phyloP scores from a whole-genome alignment of 2,888 invertebrate species.

The Tortrix viridana region DNA sequence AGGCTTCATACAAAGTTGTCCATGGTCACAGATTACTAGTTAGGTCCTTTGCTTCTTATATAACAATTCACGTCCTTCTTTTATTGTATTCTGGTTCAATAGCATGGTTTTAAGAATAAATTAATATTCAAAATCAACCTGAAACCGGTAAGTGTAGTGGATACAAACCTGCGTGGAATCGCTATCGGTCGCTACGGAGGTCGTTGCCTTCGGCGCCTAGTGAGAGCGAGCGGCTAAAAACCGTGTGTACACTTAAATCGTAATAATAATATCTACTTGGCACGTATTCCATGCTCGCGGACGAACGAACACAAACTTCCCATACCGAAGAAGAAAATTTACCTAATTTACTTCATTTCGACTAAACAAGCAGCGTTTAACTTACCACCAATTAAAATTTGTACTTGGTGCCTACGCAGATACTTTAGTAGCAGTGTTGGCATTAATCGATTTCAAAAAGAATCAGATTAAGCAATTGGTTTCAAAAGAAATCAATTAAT shows the following conservation, averaged over 20 bases:
- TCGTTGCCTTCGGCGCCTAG: conserved; percentile 28
- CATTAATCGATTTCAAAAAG: no score
- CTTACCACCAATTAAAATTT: not conserved
- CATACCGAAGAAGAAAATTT: conserved; percentile 58
- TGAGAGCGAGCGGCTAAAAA: conserved; percentile 47
- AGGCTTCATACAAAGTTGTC: no score
- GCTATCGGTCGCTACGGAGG: conserved; percentile 67
- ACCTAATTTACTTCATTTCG: conserved; percentile 49
- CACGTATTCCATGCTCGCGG: conserved; percentile 59
- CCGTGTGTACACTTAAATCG: conserved; percentile 40
- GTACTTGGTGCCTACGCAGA: not conserved
- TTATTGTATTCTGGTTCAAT: no score
- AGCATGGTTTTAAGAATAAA: not conserved
- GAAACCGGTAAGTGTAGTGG: not conserved
- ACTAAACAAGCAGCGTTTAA: conserved; percentile 1
- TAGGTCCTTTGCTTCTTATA: no score
- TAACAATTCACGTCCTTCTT: no score
- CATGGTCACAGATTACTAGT: no score
- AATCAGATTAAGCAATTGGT: no score
- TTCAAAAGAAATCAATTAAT: no score
- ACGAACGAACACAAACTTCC: conserved; percentile 50
- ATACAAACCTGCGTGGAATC: conserved; percentile 16
- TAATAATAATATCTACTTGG: conserved; percentile 60
- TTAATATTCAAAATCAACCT: not conserved
- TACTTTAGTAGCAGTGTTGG: no score